Conservation (phyloP, 2,113 vertebrate species). For the Aphyosemion australe region DNA sequence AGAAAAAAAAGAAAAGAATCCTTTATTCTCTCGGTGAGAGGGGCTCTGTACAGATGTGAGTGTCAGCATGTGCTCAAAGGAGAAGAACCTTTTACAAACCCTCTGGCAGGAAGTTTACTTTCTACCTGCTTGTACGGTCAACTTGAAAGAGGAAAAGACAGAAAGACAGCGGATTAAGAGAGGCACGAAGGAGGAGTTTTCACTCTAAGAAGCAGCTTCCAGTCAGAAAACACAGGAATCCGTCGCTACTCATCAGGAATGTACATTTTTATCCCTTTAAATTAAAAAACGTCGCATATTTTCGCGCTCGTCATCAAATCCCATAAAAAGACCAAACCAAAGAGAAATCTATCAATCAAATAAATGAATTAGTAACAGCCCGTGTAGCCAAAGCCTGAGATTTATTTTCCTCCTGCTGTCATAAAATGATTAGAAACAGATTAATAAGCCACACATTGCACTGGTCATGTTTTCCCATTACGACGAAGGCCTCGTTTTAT, state of each 20-base stretch:
- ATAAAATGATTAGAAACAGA: constrained; percentile 16
- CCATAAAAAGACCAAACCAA: constrained; percentile 9
- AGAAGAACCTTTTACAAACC: constrained; percentile 27
- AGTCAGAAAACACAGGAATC: neutral
- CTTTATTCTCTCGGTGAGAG: constrained; percentile 68
- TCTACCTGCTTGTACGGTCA: constrained; percentile 22
- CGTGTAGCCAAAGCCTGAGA: constrained; percentile 5
- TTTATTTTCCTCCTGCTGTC: neutral
- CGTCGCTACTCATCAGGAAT: constrained; percentile 15
- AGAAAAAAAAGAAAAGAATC: constrained; percentile 30
- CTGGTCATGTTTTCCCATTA: constrained; percentile 2
- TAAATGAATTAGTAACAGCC: neutral
- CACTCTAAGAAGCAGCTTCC: constrained; percentile 1
- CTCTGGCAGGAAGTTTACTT: constrained; percentile 42
- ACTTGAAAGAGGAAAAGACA: constrained; percentile 41
- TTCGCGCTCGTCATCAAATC: constrained; percentile 14
- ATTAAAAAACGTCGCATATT: neutral
- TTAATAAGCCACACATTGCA: constrained; percentile 7
- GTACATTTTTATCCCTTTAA: neutral
- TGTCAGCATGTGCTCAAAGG: constrained; percentile 50
- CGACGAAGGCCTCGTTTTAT: constrained; percentile 8
- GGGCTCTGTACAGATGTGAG: constrained; percentile 51
- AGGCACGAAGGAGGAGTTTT: neutral
- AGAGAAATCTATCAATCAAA: neutral
- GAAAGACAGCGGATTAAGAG: constrained; percentile 33